A percentile compares a stretch with the other conserved stretches of the same genome.
Conservation (phyloP, 2,113 vertebrate species). For the Porphyrio hochstetteri region DNA sequence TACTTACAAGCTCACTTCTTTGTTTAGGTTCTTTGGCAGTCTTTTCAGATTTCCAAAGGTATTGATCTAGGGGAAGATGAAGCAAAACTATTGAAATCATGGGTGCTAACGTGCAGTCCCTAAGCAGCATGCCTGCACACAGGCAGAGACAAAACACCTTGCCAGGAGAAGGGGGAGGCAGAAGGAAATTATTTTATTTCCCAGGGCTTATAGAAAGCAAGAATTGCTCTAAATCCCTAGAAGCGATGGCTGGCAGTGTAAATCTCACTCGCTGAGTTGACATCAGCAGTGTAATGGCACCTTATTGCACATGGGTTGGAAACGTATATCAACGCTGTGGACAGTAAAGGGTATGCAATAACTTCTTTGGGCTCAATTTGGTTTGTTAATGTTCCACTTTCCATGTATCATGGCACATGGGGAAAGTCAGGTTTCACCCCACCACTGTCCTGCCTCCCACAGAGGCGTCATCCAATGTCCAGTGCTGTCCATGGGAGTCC, state of each 20-base stretch:
- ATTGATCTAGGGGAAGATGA: conserved; percentile 78
- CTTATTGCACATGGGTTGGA: conserved; percentile 35
- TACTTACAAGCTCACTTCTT: conserved; percentile 91
- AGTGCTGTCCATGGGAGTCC: neutral
- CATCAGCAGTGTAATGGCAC: conserved; percentile 18
- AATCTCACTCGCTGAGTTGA: conserved; percentile 52
- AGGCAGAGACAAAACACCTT: conserved; percentile 25
- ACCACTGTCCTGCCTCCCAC: rapidly evolving
- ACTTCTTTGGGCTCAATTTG: conserved; percentile 36
- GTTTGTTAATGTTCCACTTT: conserved; percentile 39
- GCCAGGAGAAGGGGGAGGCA: conserved; percentile 32
- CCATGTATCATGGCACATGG: neutral
- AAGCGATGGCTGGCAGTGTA: conserved; percentile 50
- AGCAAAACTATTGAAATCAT: conserved; percentile 55
- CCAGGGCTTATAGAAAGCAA: conserved; percentile 48
- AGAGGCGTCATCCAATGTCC: rapidly evolving
- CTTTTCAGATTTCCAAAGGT: conserved; percentile 82
- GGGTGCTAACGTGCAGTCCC: conserved; percentile 17
- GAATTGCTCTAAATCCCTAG: conserved; percentile 60
- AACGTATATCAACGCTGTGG: conserved; percentile 18
- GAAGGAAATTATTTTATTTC: conserved; percentile 50
- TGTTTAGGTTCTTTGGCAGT: conserved; percentile 90
- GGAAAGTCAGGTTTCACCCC: neutral
- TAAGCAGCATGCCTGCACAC: neutral
- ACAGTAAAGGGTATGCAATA: conserved; percentile 60